phyloP scores from a whole-genome alignment of 1,140 invertebrate species.

The Dinothrombium tinctorium region DNA sequence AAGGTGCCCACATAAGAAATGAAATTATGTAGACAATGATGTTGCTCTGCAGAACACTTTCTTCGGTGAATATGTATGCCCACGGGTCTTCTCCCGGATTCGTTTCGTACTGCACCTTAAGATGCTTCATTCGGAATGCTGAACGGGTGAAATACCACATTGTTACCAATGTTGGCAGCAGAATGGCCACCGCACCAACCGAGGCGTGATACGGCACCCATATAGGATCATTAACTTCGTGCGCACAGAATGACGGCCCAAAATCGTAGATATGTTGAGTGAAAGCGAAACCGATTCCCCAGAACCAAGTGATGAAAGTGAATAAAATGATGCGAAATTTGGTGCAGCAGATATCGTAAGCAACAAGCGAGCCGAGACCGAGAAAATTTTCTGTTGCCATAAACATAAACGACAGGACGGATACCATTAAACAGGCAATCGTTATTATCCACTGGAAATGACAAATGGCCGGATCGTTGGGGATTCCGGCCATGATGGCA shows the following conservation, averaged over 20 bases:
- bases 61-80: constrained; percentile 22
- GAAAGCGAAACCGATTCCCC: constrained; percentile 28
- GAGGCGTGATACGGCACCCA: constrained; percentile 8
- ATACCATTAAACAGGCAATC: constrained; percentile 36
- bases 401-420: constrained; percentile 34
- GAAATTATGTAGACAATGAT: constrained; percentile 36
- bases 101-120: constrained; percentile 9
- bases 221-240: constrained; percentile 1
- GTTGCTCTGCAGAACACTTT: constrained; percentile 35
- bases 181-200: constrained; percentile 18
- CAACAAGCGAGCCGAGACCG: constrained; percentile 10
- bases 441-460: constrained; percentile 38
- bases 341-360: constrained; percentile 14
- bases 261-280: constrained; percentile 25
- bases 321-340: constrained; percentile 19
- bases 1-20: constrained; percentile 39
- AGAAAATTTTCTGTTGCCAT: constrained; percentile 30
- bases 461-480: constrained; percentile 32
- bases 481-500: constrained; percentile 31
- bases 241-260: constrained; percentile 18
- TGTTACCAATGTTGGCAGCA: constrained; percentile 18
- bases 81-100: constrained; percentile 1
- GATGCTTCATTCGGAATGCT: constrained; percentile 26
- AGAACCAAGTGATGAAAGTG: constrained; percentile 26
- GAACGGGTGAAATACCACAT: constrained; percentile 30